Evolutionary conservation across 2,113 vertebrate genomes (phyloP).

Genomic region (Cromileptes altivelis): DNA sequence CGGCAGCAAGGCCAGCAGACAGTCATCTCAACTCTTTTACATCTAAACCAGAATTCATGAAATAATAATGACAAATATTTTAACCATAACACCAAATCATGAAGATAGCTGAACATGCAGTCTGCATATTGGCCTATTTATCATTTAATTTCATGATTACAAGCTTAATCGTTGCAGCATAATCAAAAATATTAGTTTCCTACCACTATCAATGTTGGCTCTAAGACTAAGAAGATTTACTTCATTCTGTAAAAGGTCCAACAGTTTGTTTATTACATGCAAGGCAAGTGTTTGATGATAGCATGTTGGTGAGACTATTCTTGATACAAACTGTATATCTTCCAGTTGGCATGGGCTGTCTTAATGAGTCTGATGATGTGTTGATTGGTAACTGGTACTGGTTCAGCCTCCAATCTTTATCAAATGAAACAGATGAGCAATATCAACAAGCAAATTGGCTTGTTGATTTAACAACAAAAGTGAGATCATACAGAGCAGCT

Average conservation of each 20-base stretch:
- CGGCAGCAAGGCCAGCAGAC: not conserved
- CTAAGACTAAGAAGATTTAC: not conserved
- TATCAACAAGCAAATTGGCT: constrained; percentile 16
- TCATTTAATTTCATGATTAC: constrained; percentile 1
- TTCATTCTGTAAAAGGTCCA: not conserved
- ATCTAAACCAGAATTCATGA: not conserved
- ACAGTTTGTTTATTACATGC: not conserved
- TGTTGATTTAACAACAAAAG: constrained; percentile 30
- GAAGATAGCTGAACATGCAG: not conserved
- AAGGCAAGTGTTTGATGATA: not conserved
- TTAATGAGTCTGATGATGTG: not conserved
- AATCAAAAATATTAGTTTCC: not conserved
- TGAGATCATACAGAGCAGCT: constrained; percentile 18
- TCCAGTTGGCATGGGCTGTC: not conserved
- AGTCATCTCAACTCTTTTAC: not conserved
- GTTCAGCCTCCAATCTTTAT: not conserved
- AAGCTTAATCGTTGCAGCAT: not conserved
- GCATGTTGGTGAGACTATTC: not conserved
- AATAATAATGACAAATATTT: constrained; percentile 6
- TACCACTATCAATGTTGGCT: not conserved
- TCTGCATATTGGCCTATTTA: constrained; percentile 3
- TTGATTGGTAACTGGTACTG: not conserved
- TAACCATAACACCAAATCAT: constrained; percentile 8
- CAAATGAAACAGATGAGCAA: not conserved
- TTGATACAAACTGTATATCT: no score